A percentile compares a stretch with the other conserved stretches of the same genome.
phyloP scores from a whole-genome alignment of 1,140 invertebrate genomes.

The Uloborus diversus region DNA sequence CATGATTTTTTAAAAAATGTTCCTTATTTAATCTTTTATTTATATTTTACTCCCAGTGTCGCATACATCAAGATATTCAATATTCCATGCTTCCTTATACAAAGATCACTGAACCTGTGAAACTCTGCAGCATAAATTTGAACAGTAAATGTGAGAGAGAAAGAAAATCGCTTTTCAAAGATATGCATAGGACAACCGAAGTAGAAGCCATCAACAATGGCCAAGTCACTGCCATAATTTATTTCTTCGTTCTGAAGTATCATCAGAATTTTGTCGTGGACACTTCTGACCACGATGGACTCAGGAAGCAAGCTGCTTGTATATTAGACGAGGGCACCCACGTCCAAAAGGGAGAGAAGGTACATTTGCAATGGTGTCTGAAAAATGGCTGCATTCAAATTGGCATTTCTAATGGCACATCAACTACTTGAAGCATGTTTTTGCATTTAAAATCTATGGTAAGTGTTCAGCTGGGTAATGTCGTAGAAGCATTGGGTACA shows the following conservation, averaged over 20 bases:
- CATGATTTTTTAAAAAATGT: no score
- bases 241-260: constrained; percentile 36
- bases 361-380: constrained; percentile 15
- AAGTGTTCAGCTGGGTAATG: no score
- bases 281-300: constrained; percentile 16
- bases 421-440: no score
- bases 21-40: background rate
- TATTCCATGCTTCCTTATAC: constrained; percentile 19
- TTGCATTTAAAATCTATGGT: no score
- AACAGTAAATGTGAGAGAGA: constrained; percentile 25
- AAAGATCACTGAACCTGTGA: constrained; percentile 35
- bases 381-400: constrained; percentile 49
- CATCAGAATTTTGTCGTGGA: background rate
- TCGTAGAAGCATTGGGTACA: no score
- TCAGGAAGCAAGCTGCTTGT: constrained; percentile 35
- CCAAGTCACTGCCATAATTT: constrained; percentile 31
- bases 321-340: constrained; percentile 20
- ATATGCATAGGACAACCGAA: background rate
- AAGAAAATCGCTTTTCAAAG: background rate
- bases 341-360: constrained; percentile 15
- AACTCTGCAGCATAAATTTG: constrained; percentile 15
- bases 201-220: constrained; percentile 9
- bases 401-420: constrained; percentile 9
- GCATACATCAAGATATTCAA: constrained; percentile 45
- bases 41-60: constrained; percentile 12